Conservation (phyloP, 2,888 invertebrate genomes). For the Glaucopsyche alexis region DNA sequence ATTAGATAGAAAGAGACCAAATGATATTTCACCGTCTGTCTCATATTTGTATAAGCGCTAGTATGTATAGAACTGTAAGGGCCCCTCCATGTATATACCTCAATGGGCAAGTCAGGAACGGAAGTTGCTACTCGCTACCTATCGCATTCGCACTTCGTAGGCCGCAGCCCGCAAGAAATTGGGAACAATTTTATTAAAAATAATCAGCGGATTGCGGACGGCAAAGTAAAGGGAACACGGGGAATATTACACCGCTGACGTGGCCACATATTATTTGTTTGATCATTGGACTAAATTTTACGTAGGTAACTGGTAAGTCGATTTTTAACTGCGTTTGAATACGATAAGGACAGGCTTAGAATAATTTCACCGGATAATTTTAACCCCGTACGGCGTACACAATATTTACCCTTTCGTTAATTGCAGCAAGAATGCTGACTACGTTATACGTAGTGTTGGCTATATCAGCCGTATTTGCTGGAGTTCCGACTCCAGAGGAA, state of each 20-base stretch:
- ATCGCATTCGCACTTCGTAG: too few relatives aligned
- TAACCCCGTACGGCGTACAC: background rate
- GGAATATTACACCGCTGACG: constrained; percentile 52
- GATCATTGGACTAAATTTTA: constrained; percentile 1
- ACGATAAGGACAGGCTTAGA: background rate
- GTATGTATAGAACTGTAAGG: too few relatives aligned
- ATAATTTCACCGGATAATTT: constrained; percentile 1
- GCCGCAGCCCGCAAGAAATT: constrained; percentile 35
- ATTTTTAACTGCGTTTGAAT: background rate
- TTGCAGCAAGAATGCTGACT: constrained; percentile 59
- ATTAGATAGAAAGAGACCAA: too few relatives aligned
- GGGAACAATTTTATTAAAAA: constrained; percentile 45
- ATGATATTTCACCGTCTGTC: too few relatives aligned
- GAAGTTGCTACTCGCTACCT: too few relatives aligned
- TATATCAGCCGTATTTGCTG: constrained; percentile 65
- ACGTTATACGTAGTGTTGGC: constrained; percentile 61
- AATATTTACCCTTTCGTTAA: constrained; percentile 27
- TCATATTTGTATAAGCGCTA: too few relatives aligned
- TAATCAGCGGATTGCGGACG: constrained; percentile 18
- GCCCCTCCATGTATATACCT: too few relatives aligned
- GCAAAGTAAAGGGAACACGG: constrained; percentile 14
- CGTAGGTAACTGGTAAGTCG: constrained; percentile 29
- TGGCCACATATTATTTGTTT: constrained; percentile 47
- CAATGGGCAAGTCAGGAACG: too few relatives aligned
- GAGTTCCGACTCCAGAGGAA: constrained; percentile 87